Evolutionary conservation across 1,140 invertebrate genomes (phyloP).

Genomic region (Protaetia brevitarsis): DNA sequence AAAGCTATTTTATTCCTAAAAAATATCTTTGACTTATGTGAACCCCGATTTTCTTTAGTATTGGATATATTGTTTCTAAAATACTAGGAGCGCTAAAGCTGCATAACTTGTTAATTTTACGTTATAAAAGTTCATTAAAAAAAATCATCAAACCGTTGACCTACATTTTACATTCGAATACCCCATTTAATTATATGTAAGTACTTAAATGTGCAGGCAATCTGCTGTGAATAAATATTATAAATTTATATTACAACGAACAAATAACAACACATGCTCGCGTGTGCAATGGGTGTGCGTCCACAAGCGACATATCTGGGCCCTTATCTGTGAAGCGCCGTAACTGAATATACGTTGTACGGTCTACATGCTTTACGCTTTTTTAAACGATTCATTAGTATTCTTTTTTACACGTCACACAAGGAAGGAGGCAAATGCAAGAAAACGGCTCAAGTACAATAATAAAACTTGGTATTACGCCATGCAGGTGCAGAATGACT

Average conservation of each 20-base stretch:
- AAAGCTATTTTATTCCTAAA: no score
- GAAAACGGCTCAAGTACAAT: constrained; percentile 11
- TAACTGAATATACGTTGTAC: background rate
- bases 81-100: no score
- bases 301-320: background rate
- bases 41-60: no score
- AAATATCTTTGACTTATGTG: no score
- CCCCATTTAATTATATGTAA: constrained; percentile 9
- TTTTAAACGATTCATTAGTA: constrained; percentile 12
- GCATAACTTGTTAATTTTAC: no score
- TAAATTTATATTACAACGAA: constrained; percentile 5
- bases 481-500: constrained; percentile 18
- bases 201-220: background rate
- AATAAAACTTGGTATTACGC: constrained; percentile 2
- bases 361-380: constrained; percentile 5
- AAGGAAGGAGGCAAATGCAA: constrained; percentile 7
- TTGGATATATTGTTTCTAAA: no score
- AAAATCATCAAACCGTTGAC: background rate
- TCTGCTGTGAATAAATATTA: constrained; percentile 7
- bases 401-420: background rate
- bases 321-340: background rate
- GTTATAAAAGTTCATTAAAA: constrained; percentile 1
- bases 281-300: background rate
- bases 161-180: background rate
- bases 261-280: background rate